Percentiles rank a stretch among this genome's conserved stretches.
Evolutionary conservation across 2,113 vertebrate species (phyloP).

Genomic region (Xiphorhynchus elegans): DNA sequence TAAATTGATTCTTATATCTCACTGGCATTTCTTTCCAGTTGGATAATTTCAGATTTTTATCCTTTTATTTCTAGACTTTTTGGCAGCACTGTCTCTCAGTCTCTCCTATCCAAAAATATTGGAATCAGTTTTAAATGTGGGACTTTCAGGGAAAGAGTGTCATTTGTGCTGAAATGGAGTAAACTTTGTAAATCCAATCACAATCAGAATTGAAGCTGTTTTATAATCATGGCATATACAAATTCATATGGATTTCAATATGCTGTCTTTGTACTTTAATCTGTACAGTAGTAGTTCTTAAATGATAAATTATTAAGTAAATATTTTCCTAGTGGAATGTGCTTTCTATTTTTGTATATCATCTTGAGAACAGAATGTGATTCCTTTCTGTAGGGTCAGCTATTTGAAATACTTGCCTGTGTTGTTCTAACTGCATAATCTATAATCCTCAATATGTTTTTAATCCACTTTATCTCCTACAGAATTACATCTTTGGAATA

Average conservation of each 20-base stretch:
- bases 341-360: conserved; percentile 61
- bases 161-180: not conserved
- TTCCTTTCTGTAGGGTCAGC: conserved; percentile 44
- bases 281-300: conserved; percentile 35
- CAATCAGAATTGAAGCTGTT: not conserved
- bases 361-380: conserved; percentile 60
- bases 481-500: conserved; percentile 4
- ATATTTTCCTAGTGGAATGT: conserved; percentile 51
- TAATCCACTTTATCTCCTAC: conserved; percentile 49
- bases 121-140: not conserved
- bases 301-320: conserved; percentile 65
- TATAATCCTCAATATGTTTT: conserved; percentile 64
- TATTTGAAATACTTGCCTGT: conserved; percentile 38
- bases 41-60: not conserved
- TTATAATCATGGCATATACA: not conserved
- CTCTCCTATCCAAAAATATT: not conserved
- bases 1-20: conserved; percentile 22
- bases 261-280: conserved; percentile 1
- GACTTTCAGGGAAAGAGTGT: not conserved
- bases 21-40: not conserved
- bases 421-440: conserved; percentile 48
- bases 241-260: not conserved
- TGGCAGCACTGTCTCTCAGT: not conserved
- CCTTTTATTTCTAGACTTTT: conserved; percentile 2
- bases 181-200: not conserved